Percentiles rank a stretch among this genome's conserved stretches.
Evolutionary conservation across 2,113 vertebrate genomes (phyloP).

Genomic region (Calypte anna): DNA sequence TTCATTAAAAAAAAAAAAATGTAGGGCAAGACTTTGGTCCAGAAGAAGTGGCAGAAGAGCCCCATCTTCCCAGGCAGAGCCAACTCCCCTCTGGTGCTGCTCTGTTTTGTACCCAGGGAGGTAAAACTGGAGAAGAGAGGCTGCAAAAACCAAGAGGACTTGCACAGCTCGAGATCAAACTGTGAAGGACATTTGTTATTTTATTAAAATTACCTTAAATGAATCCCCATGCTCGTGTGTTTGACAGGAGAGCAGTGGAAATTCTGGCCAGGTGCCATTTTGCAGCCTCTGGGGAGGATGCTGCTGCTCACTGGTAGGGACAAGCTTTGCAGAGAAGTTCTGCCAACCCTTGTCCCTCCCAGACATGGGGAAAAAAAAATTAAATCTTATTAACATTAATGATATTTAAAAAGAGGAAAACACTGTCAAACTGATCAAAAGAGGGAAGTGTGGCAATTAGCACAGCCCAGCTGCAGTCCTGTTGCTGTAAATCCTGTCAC

Average conservation of each 20-base stretch:
- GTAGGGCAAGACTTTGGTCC: accelerated
- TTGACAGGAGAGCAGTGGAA: neutral
- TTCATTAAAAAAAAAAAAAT: neutral
- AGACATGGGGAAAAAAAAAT: neutral
- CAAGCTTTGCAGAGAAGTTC: neutral
- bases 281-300: neutral
- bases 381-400: neutral
- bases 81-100: neutral
- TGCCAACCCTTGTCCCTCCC: neutral
- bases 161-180: neutral
- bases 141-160: neutral
- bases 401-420: neutral
- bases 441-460: accelerated
- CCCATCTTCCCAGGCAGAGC: too few relatives aligned
- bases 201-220: neutral
- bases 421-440: neutral
- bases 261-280: neutral
- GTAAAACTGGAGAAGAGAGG: neutral
- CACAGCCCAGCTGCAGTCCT: neutral
- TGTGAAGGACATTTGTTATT: neutral
- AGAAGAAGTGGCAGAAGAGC: too few relatives aligned
- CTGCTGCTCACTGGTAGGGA: neutral
- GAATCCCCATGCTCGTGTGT: neutral
- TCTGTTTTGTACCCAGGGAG: neutral
- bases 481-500: accelerated